Percentiles rank a stretch among this genome's conserved stretches.
Conservation (phyloP, 1,140 invertebrate genomes). For the Diplogasteroides magnus region DNA sequence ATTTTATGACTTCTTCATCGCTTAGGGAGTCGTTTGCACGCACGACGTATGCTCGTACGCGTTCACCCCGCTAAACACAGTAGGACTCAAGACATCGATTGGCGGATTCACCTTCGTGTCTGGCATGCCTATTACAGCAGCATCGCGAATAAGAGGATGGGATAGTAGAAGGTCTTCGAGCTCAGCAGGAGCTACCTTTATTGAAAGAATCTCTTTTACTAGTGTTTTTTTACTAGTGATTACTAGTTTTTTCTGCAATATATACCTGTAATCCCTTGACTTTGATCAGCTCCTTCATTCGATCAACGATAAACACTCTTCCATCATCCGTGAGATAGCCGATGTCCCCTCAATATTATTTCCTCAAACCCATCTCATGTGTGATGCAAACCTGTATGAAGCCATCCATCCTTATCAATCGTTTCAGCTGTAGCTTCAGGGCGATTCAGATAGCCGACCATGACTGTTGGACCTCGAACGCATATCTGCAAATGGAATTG, state of each 20-base stretch:
- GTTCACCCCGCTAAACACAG: neutral
- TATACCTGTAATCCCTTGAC: constrained; percentile 73
- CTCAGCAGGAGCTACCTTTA: neutral
- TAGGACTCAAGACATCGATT: neutral
- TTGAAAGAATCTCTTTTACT: neutral
- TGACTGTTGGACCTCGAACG: constrained; percentile 32
- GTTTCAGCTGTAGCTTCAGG: constrained; percentile 58
- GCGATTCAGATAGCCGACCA: constrained; percentile 44
- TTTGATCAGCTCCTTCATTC: constrained; percentile 83
- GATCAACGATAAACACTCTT: constrained; percentile 68
- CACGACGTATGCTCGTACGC: neutral
- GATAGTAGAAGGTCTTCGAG: neutral
- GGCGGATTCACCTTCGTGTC: neutral
- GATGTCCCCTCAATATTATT: constrained; percentile 66
- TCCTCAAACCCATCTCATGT: neutral
- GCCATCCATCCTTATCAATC: constrained; percentile 69
- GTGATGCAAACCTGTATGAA: constrained; percentile 63
- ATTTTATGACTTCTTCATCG: neutral
- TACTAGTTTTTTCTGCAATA: too few relatives aligned
- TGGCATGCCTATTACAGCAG: neutral
- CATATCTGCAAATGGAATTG: neutral
- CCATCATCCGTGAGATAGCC: constrained; percentile 70
- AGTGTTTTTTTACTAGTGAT: too few relatives aligned
- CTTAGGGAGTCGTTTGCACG: neutral
- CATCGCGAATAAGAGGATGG: neutral